These are phyloP conservation scores for Mizuhopecten yessoensis DNA, from an alignment of 1,140 invertebrate genomes.

Conservation along the genomic window DNA sequence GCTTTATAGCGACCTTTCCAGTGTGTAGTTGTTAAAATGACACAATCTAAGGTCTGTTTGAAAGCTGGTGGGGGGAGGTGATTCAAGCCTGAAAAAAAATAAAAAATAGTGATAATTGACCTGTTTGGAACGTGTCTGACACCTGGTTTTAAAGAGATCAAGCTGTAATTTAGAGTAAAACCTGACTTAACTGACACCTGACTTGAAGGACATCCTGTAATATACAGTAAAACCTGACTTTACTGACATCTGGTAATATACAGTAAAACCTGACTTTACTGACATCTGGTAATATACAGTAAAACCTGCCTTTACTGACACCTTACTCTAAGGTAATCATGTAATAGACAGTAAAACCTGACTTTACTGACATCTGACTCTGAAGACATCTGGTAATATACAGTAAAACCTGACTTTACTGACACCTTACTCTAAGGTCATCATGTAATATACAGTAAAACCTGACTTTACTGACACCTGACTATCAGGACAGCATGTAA, in stretches of 20 bases:
- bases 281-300: not conserved
- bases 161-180: no score
- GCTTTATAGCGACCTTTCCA: not conserved
- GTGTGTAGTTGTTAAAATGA: not conserved
- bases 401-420: not conserved
- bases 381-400: not conserved
- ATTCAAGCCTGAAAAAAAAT: no score
- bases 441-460: not conserved
- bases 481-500: not conserved
- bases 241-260: not conserved
- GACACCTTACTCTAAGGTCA: not conserved
- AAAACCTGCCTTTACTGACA: not conserved
- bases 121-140: no score
- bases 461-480: constrained; percentile 31
- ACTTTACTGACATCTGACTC: not conserved
- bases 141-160: no score
- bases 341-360: not conserved
- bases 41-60: no score
- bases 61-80: no score
- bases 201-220: no score
- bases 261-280: not conserved
- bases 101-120: no score
- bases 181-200: no score
- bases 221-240: no score
- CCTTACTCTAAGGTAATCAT: not conserved